Conservation (phyloP, 2,113 vertebrate species). For the Tyrannus savana region DNA sequence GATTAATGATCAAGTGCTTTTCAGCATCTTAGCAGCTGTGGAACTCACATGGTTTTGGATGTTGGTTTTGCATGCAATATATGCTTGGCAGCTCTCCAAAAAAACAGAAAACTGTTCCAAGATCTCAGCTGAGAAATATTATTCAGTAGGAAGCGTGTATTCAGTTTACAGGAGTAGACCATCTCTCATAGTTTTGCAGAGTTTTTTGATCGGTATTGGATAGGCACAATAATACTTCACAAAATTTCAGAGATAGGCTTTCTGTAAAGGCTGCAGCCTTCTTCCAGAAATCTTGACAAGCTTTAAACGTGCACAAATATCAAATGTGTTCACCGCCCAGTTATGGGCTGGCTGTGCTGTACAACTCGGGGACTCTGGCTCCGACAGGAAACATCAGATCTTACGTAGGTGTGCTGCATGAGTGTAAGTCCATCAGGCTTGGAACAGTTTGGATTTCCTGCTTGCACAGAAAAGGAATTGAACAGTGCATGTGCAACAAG, state of each 20-base stretch:
- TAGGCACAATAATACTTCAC: background rate
- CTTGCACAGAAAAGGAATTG: background rate
- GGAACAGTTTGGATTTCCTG: slow-evolving; percentile 11
- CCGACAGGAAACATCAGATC: background rate
- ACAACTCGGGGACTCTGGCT: background rate
- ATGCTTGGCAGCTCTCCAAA: slow-evolving; percentile 61
- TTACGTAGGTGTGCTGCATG: background rate
- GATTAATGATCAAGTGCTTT: slow-evolving; percentile 65
- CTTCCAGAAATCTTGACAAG: background rate
- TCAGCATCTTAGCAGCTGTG: slow-evolving; percentile 57
- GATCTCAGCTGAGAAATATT: slow-evolving; percentile 55
- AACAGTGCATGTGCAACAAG: slow-evolving; percentile 52
- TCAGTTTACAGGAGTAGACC: background rate
- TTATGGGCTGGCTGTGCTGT: background rate
- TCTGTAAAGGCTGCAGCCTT: background rate
- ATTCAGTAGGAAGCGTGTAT: slow-evolving; percentile 55
- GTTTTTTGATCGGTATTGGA: background rate
- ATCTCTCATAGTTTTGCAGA: background rate
- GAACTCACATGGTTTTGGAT: background rate
- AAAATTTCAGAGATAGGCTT: background rate
- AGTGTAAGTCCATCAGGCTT: background rate
- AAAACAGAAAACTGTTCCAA: slow-evolving; percentile 31
- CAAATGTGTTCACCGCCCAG: background rate
- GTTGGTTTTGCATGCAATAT: slow-evolving; percentile 43
- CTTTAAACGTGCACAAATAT: background rate